Conservation (phyloP, 23 tunicate genomes). For the Clavelina lepadiformis region DNA sequence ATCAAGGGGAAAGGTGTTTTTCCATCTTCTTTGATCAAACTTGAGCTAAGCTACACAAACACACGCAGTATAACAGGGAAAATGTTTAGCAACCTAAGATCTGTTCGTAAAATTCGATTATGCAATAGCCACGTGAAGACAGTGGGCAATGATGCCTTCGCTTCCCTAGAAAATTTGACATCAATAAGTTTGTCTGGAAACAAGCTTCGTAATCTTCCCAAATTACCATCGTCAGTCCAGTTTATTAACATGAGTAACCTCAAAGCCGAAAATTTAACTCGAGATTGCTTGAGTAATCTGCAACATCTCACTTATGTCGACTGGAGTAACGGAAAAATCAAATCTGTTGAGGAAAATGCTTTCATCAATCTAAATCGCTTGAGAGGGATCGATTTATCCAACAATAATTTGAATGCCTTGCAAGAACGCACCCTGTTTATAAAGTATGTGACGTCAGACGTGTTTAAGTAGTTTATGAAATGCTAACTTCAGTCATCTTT, state of each 20-base stretch:
- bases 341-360: constrained; percentile 7
- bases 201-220: constrained; percentile 10
- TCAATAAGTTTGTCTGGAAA: constrained; percentile 29
- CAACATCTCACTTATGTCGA: constrained; percentile 1
- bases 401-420: constrained; percentile 6
- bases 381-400: constrained; percentile 21
- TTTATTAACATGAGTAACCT: constrained; percentile 7
- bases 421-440: constrained; percentile 5
- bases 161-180: not conserved
- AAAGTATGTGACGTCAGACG: constrained; percentile 1
- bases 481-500: too few relatives aligned
- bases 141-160: constrained; percentile 14
- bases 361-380: constrained; percentile 8
- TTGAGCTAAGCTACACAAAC: constrained; percentile 14
- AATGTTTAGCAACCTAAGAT: constrained; percentile 3
- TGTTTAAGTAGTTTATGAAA: too few relatives aligned
- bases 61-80: not conserved
- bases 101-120: constrained; percentile 2
- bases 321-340: constrained; percentile 13
- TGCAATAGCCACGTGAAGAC: constrained; percentile 6
- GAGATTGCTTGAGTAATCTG: constrained; percentile 10
- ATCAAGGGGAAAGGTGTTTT: not conserved
- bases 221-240: constrained; percentile 4
- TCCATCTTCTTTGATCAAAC: constrained; percentile 10
- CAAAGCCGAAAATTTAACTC: not conserved